phyloP scores from a whole-genome alignment of 2,113 vertebrate genomes.

The Trachemys scripta region DNA sequence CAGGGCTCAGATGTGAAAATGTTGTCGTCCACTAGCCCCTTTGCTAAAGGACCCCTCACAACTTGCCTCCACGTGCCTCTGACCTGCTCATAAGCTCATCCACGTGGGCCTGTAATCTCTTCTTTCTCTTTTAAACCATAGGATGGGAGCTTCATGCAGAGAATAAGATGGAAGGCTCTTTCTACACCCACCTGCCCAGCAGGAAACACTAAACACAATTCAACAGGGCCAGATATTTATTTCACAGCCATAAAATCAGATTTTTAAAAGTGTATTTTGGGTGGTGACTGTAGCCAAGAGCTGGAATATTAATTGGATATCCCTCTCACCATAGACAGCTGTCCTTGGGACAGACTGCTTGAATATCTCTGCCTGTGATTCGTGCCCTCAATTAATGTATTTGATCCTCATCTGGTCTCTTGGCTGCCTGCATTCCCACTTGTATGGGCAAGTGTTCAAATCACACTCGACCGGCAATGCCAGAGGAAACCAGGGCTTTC shows the following conservation, averaged over 20 bases:
- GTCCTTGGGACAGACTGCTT: not conserved
- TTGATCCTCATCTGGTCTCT: not conserved
- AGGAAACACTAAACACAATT: fast-evolving
- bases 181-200: not conserved
- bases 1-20: not conserved
- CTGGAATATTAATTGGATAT: not conserved
- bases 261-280: not conserved
- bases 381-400: not conserved
- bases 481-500: not conserved
- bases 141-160: not conserved
- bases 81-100: not conserved
- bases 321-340: not conserved
- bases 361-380: not conserved
- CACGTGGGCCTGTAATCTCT: not conserved
- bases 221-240: not conserved
- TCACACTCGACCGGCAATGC: not conserved
- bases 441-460: not conserved
- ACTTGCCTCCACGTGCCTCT: not conserved
- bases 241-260: not conserved
- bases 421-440: not conserved
- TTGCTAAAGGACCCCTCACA: not conserved
- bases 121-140: not conserved
- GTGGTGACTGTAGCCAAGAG: no score
- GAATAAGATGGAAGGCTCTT: not conserved
- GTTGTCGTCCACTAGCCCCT: fast-evolving